Evolutionary conservation across 2,113 vertebrate species (phyloP), one percentile per base, ranked within the genome.

Genomic region (Hyla sarda): DNA sequence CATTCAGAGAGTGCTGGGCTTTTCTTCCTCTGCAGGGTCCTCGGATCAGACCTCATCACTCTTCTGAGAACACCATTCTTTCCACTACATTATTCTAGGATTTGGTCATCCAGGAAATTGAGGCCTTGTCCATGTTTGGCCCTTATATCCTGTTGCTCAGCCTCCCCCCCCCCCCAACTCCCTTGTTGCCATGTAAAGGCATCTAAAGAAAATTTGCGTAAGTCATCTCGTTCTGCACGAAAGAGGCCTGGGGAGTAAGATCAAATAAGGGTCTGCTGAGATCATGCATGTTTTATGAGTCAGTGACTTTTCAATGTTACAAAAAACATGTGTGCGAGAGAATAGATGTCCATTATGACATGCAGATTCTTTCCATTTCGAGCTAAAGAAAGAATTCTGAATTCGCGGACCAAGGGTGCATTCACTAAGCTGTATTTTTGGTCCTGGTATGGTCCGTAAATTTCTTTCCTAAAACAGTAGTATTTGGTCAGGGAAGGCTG

Each of bases 1-100:
- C 23, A 23, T 50, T 82, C 60, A 87, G 17, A 71, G 32, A 8
- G n/a, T 60, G 48, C 54, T 82, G 76, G 69, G 5, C 60, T 89
- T 3, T 62, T 30, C 45, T 78, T 87, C 85, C 85, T 73, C 16
- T 9, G 19, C 1, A 7, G 82, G n/a, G n/a, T 76, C 50, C 87
- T 81, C 37, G 0, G 16, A 50, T 62, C 34, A 80, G 67, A 73
- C 65, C 34, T 71, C 62, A 80, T 87, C 65, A 34, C 50, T 81
- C 34, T 79, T 86, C 74, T 60, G 21, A 69, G 58, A 75, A 19
- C 52, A 90, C n/a, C 21, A 76, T 84, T 88, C 28, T 89, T 88
- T 87, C 23, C 50, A 82, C 67, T 77, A 84, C 23, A 2, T 13
- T 60, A 41, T 62, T 77, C 16, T 25, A 60, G 80, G 23, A 71